phyloP scores from a whole-genome alignment of 1,140 invertebrate species.

The Euura lappo region DNA sequence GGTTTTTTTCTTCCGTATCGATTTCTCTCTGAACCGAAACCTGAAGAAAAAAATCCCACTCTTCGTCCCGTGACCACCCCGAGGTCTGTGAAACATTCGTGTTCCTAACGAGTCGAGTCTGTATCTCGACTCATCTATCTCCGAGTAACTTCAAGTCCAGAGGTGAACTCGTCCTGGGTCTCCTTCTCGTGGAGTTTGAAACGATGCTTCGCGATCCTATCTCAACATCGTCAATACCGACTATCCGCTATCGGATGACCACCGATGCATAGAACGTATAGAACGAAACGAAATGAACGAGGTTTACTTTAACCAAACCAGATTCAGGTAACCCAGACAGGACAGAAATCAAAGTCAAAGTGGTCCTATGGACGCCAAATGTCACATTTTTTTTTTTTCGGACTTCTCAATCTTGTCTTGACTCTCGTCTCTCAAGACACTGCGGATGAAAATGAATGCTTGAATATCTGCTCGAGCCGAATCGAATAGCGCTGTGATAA shows the following conservation, averaged over 20 bases:
- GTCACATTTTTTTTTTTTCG: no score
- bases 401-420: no score
- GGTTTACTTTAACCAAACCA: no score
- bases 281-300: neutral
- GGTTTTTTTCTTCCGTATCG: neutral
- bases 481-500: no score
- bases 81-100: constrained; percentile 1
- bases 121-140: constrained; percentile 5
- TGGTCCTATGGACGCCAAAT: no score
- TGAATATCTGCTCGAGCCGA: no score
- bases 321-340: no score
- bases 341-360: no score
- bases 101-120: neutral
- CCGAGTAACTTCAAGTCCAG: neutral
- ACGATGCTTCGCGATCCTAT: neutral
- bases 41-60: neutral
- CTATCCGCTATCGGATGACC: no score
- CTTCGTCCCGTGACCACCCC: neutral
- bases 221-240: neutral
- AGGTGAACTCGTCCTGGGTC: neutral
- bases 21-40: neutral
- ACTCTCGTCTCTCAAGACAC: no score
- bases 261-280: neutral
- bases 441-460: no score
- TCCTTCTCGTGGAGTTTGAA: neutral